These are phyloP conservation scores for Epinotia bilunana DNA, from an alignment of 2,888 invertebrate species.

Conservation along the genomic window DNA sequence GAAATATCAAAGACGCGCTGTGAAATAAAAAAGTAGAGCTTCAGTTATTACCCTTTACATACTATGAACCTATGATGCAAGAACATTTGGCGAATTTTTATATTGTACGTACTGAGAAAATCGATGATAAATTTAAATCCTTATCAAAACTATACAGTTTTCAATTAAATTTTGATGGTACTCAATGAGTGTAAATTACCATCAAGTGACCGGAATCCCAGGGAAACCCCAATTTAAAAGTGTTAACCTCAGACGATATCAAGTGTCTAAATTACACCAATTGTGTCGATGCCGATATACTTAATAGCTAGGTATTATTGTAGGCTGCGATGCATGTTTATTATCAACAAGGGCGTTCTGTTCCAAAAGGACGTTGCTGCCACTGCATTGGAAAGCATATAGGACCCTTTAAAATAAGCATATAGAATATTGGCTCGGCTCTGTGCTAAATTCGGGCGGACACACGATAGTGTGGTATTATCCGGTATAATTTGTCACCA, in stretches of 20 bases:
- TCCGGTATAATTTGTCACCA: constrained; percentile 82
- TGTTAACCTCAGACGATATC: constrained; percentile 16
- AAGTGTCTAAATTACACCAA: constrained; percentile 37
- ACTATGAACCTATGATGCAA: no score
- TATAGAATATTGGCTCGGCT: constrained; percentile 78
- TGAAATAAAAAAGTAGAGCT: background rate
- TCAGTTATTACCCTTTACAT: no score
- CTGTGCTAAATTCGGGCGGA: constrained; percentile 79
- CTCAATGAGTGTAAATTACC: background rate
- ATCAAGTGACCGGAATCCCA: background rate
- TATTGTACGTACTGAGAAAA: background rate
- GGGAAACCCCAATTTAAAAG: constrained; percentile 6
- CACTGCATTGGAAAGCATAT: background rate
- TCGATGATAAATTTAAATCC: background rate
- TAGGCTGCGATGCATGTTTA: constrained; percentile 66
- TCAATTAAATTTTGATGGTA: background rate
- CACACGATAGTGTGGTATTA: constrained; percentile 82
- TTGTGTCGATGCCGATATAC: constrained; percentile 43
- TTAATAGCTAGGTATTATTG: constrained; percentile 46
- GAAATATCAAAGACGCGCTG: background rate
- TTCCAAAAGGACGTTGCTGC: constrained; percentile 10
- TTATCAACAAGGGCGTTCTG: constrained; percentile 59
- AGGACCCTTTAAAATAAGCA: background rate
- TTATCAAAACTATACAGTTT: background rate
- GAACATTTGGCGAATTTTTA: no score